Base-by-base conservation (phyloP, 2,888 invertebrate species). In the Catocala fraxini region DNA sequence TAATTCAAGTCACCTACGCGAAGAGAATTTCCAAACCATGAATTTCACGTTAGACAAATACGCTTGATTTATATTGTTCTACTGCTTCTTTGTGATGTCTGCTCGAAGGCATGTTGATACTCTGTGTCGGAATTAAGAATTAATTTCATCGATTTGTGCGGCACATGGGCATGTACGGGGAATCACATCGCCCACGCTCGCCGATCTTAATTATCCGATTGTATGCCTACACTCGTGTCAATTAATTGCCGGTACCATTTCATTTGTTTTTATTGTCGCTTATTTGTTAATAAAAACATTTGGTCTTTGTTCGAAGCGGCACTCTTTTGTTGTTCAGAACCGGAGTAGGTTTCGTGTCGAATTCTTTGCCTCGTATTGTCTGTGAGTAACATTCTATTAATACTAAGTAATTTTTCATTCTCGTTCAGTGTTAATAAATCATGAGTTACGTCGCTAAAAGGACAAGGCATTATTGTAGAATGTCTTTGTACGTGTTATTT, bases 1-100 rank as follows among this genome's bases (percentile, higher is more conserved):
- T 92, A 90, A 90, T 85, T 91, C 83, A 86, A 79, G 67, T 77
- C 78, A 79, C 81, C 84, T 86, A 87, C 87, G 83, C 54, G 80
- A 55, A 52, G 60, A 66, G 74, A 70, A 71, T 70, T 70, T 65
- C 70, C 63, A 71, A 71, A 68, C 53, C 47, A 58, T 60, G 64
- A 63, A 73, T 60, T 74, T 70, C 69, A 56, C 41, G 66, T 7
- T 41, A 55, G n/a, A 6, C 13, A 33, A 45, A 51, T 48, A 46
- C 43, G 54, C 60, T 66, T 58, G 15, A 4, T 51, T 56, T 6
- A 5, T 39, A 11, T 63, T 54, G 64, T 43, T 39, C 33, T 49
- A 71, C 73, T 71, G 68, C 13, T 9, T 3, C 15, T 62, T 63
- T 51, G 6, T 5, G 3, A 9, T 1, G 0, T 33, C 11, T 59